A percentile compares a stretch with the other conserved stretches of the same genome.
Evolutionary conservation across 2,113 vertebrate species (phyloP).

Genomic region (Onychostoma macrolepis): DNA sequence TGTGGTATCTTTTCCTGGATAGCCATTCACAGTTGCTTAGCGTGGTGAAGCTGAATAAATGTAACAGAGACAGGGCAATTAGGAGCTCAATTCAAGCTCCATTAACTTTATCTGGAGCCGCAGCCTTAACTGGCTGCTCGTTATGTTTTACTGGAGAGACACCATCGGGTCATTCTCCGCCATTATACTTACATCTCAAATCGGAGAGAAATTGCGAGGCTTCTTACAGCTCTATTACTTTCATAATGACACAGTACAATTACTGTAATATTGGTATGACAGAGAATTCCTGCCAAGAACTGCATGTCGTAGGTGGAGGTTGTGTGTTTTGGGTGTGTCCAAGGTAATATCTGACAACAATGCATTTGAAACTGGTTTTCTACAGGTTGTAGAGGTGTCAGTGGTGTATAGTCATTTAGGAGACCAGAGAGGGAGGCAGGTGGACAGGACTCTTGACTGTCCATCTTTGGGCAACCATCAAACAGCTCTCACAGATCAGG

Average conservation of each 20-base stretch:
- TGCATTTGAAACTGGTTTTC: constrained; percentile 4
- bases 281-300: constrained; percentile 8
- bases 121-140: constrained; percentile 70
- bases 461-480: constrained; percentile 42
- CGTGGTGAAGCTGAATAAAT: constrained; percentile 65
- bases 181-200: constrained; percentile 58
- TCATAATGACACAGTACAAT: constrained; percentile 31
- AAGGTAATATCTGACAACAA: background rate
- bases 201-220: constrained; percentile 40
- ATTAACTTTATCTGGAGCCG: constrained; percentile 94
- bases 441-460: constrained; percentile 27
- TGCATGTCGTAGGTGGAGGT: background rate
- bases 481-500: constrained; percentile 35
- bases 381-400: background rate
- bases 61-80: constrained; percentile 95
- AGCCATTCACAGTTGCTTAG: constrained; percentile 47
- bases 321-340: background rate
- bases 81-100: constrained; percentile 95
- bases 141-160: constrained; percentile 60
- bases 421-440: background rate
- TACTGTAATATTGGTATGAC: background rate
- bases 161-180: constrained; percentile 55
- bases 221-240: constrained; percentile 30
- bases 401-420: background rate
- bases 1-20: constrained; percentile 46